Evolutionary conservation across 2,113 vertebrate genomes (phyloP).

Genomic region (Sphyrna mokarran): DNA sequence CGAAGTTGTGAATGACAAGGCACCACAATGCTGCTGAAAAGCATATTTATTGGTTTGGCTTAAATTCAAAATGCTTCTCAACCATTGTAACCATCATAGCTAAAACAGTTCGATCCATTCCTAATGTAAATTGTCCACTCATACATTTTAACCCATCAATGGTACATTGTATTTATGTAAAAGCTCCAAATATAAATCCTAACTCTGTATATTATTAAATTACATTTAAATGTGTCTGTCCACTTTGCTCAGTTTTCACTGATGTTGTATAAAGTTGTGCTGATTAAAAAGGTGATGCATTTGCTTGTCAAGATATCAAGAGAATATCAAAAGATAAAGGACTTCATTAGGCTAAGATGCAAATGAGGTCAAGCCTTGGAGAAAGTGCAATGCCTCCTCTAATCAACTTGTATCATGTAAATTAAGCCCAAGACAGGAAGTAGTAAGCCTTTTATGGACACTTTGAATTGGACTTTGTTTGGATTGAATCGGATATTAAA

Average conservation of each 20-base stretch:
- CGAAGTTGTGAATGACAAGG: neutral
- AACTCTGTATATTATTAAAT: neutral
- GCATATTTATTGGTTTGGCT: neutral
- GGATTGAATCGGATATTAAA: too few relatives aligned
- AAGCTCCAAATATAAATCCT: neutral
- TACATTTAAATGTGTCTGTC: neutral
- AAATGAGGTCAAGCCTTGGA: too few relatives aligned
- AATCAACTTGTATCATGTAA: too few relatives aligned
- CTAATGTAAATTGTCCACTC: neutral
- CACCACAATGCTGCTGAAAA: neutral
- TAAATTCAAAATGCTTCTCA: neutral
- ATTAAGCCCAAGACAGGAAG: too few relatives aligned
- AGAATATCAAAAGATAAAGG: too few relatives aligned
- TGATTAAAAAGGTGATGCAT: neutral
- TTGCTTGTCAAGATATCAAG: neutral
- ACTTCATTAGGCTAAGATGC: too few relatives aligned
- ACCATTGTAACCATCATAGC: neutral
- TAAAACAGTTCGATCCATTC: neutral
- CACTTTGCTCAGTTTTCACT: neutral
- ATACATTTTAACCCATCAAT: neutral
- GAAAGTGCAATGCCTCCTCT: too few relatives aligned
- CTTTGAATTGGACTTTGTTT: too few relatives aligned
- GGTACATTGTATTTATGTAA: neutral
- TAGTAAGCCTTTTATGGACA: too few relatives aligned
- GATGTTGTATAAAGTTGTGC: neutral